Evolutionary conservation across 2,113 vertebrate genomes (phyloP), one percentile per base, ranked within the genome.

Genomic region (Otocyon megalotis): DNA sequence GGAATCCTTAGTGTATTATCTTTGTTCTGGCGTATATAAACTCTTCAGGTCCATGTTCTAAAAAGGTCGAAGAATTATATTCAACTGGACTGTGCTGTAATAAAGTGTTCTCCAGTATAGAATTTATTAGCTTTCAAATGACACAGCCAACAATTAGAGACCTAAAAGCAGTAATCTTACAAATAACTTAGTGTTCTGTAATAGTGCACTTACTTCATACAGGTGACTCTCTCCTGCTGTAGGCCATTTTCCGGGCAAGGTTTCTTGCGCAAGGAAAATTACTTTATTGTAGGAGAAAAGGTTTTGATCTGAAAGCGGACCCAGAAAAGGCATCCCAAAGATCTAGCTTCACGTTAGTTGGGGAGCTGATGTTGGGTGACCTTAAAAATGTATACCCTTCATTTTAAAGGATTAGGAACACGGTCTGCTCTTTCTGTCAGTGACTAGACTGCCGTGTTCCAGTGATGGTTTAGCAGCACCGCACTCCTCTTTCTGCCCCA

Each of bases 121-220:
- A 93, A 72, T 95, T 88, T 13, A 65, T 88, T 92, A 87, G 90
- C 35, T 95, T 32, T 97, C 56, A 91, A 62, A 94, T 5, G n/a
- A 85, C 16, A 19, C 43, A 60, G 50, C 37, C 69, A 93, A 54
- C 50, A 83, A 93, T 90, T 96, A 97, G 92, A 93, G 88, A 94
- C 26, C 43, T 93, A 90, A 69, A 93, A 95, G 30, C 50, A 28
- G 32, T 88, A 83, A 92, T 92, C 85, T 95, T 90, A 35, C 14
- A 84, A 80, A 90, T 92, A 84, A 80, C 37, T 43, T 48, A 50
- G 48, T 95, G 28, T 50, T 87, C 53, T 67, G 3, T 84, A 92
- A 96, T 76, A 74, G 24, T 88, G 62, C 35, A 84, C 81, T 97
- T 95, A 80, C n/a, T 26, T 96, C 43, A 83, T 37, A 16, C 37